phyloP scores from a whole-genome alignment of 2,797 vertebrate genomes.

The Melanotaenia parkinsoni region DNA sequence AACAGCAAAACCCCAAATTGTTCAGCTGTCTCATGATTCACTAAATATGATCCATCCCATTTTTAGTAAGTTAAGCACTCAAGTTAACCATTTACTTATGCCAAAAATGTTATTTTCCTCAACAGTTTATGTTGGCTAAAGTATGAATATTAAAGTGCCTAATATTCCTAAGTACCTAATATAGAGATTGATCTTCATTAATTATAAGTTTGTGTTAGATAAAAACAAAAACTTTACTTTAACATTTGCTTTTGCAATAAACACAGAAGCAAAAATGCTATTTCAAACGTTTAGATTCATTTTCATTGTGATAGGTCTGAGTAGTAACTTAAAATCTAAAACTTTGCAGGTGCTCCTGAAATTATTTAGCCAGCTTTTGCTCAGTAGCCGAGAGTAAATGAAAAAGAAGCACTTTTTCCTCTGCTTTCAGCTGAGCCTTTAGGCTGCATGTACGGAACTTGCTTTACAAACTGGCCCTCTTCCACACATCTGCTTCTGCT shows the following conservation, averaged over 20 bases:
- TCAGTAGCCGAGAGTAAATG: neutral
- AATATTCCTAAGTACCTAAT: neutral
- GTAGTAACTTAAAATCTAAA: neutral
- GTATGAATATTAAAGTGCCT: neutral
- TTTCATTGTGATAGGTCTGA: neutral
- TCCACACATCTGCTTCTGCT: conserved; percentile 68
- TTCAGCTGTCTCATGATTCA: conserved; percentile 6
- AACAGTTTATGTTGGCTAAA: neutral
- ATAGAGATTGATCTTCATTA: neutral
- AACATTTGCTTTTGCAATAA: neutral
- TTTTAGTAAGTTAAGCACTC: neutral
- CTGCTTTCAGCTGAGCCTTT: conserved; percentile 50
- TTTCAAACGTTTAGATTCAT: neutral
- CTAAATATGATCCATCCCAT: neutral
- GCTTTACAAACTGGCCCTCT: conserved; percentile 54
- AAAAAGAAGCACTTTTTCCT: conserved; percentile 1
- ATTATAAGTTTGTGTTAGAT: neutral
- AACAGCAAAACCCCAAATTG: neutral
- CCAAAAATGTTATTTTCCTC: neutral
- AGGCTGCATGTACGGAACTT: conserved; percentile 21
- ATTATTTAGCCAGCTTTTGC: conserved; percentile 7
- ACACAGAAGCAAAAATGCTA: neutral
- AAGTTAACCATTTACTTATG: neutral
- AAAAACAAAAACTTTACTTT: neutral
- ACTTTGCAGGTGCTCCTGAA: conserved; percentile 13